These are phyloP conservation scores for Zygogramma bicolorata DNA, from an alignment of 2,888 invertebrate genomes.

Conservation along the genomic window DNA sequence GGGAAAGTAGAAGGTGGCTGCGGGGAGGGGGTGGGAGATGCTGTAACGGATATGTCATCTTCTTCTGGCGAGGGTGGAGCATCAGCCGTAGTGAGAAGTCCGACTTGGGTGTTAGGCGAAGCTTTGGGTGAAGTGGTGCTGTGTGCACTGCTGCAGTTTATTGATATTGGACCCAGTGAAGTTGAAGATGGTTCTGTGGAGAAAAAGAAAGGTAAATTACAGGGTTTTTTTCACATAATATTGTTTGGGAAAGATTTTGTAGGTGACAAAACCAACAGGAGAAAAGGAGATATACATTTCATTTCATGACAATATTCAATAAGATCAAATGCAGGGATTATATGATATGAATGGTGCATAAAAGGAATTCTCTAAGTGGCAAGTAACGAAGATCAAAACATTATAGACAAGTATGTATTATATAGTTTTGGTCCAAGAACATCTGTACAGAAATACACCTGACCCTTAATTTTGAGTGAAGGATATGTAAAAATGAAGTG, in stretches of 20 bases:
- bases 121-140: conserved; percentile 80
- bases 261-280: neutral
- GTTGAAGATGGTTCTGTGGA: conserved; percentile 63
- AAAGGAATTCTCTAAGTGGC: too few relatives aligned
- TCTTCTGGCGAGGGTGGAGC: conserved; percentile 63
- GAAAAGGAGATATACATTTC: too few relatives aligned
- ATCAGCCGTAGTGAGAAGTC: conserved; percentile 66
- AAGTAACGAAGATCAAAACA: too few relatives aligned
- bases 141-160: conserved; percentile 71
- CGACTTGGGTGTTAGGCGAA: conserved; percentile 68
- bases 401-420: too few relatives aligned
- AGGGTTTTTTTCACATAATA: neutral
- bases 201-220: conserved; percentile 14
- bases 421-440: too few relatives aligned
- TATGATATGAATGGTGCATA: too few relatives aligned
- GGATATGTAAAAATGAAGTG: too few relatives aligned
- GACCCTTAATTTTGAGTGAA: too few relatives aligned
- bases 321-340: too few relatives aligned
- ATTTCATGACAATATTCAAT: too few relatives aligned
- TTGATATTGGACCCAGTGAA: conserved; percentile 65
- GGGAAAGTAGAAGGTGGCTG: conserved; percentile 65
- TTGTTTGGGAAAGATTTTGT: neutral
- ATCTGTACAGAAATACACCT: too few relatives aligned
- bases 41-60: conserved; percentile 74
- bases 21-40: conserved; percentile 73